Evolutionary conservation across 2,888 invertebrate genomes (phyloP).

Genomic region (Theristus sp.): DNA sequence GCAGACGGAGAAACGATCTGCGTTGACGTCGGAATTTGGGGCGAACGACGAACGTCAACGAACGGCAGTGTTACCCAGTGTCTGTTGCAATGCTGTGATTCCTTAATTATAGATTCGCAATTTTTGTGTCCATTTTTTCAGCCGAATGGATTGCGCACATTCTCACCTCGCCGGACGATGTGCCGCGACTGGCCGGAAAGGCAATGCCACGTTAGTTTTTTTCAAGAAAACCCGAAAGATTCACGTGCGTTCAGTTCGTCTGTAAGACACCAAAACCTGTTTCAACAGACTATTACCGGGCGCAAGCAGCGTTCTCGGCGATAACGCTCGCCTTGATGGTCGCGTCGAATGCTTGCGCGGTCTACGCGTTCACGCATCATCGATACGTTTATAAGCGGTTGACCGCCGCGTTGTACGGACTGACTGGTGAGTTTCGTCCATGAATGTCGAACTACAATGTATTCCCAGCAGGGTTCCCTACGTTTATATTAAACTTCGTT

Average conservation of each 20-base stretch:
- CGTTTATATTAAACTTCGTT: no score
- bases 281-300: constrained; percentile 22
- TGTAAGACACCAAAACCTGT: not conserved
- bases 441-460: no score
- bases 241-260: not conserved
- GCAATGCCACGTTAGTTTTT: not conserved
- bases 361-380: constrained; percentile 24
- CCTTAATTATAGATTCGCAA: no score
- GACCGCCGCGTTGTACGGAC: constrained; percentile 16
- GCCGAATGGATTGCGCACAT: not conserved
- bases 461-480: no score
- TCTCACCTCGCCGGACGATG: not conserved
- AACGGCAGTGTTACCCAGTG: no score
- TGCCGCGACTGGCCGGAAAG: not conserved
- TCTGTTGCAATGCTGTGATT: no score
- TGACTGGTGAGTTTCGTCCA: constrained; percentile 15
- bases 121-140: no score
- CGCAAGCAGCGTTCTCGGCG: constrained; percentile 21
- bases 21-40: not conserved
- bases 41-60: not conserved
- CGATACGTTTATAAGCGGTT: constrained; percentile 24
- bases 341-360: constrained; percentile 18
- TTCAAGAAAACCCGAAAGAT: no score
- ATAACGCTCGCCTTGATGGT: constrained; percentile 18
- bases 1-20: not conserved